Evolutionary conservation across 92 coral and sea anemone genomes (phyloP), one percentile per base, ranked within the genome.

Genomic region (Porites divaricata): DNA sequence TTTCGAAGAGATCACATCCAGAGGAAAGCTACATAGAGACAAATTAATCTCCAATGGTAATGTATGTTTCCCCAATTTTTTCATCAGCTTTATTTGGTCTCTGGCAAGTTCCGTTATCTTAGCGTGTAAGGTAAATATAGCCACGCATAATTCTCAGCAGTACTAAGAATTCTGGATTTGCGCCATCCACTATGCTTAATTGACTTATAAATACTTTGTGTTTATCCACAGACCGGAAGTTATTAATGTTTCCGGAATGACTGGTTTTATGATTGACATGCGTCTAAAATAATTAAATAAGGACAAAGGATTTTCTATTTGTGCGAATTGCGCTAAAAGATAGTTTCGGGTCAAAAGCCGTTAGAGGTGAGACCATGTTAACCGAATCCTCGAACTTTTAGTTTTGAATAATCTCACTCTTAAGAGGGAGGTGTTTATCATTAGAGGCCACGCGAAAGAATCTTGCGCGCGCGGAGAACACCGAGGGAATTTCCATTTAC

Each of bases 211-310:
- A 80, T 80, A 80, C 20, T 75, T 80, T 15, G 72, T 35, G 68
- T 23, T 72, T 72, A 54, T 80, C 85, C 85, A 2, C 13, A 8
- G 50, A 72, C 79, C 72, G 79, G 86, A 73, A 82, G 51, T 28
- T 72, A 82, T 73, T 21, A 82, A 78, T 22, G 86, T 82, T 82
- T 82, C 86, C 86, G 86, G 86, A 20, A 72, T 72, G 76, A 72
- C 24, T 35, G 15, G 24, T 8, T 14, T 22, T 61, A n/a, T 63
- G 79, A 82, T 23, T 82, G 86, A 82, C 86, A 62, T 50, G 63
- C 73, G 71, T 59, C 79, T 11, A 15, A 11, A 54, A 67, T 50
- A 53, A n/a, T n/a, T n/a, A n/a, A n/a, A 35, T 35, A 35, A 5
- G 45, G 64, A n/a, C 35, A 70, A 80, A 23, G 50, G 63, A n/a